Evolutionary conservation across 1,140 invertebrate species (phyloP).

Genomic region (Hydropsyche tenuis): DNA sequence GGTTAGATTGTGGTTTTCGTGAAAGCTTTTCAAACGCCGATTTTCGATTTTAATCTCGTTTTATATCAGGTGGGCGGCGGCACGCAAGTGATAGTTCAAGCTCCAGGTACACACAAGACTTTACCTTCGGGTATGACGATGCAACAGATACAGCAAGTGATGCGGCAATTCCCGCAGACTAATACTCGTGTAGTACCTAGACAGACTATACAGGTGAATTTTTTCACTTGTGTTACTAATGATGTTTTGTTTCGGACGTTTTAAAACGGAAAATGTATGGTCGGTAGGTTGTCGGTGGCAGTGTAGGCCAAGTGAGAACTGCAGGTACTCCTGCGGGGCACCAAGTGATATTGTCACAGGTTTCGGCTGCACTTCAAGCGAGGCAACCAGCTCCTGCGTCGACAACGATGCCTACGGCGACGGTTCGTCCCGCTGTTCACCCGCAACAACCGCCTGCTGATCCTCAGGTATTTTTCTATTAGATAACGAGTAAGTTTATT

Average conservation of each 20-base stretch:
- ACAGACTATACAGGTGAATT: constrained; percentile 48
- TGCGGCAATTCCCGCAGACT: constrained; percentile 66
- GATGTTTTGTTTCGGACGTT: not conserved
- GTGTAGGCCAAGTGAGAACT: constrained; percentile 39
- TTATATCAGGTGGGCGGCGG: constrained; percentile 63
- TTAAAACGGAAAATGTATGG: not conserved
- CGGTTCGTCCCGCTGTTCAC: constrained; percentile 4
- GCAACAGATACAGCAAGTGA: constrained; percentile 80
- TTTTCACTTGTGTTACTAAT: too few relatives aligned
- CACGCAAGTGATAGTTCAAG: constrained; percentile 70
- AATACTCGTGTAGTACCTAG: constrained; percentile 52
- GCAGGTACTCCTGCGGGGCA: constrained; percentile 25
- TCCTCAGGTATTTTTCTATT: constrained; percentile 17
- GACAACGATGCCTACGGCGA: constrained; percentile 1
- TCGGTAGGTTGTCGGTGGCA: constrained; percentile 51
- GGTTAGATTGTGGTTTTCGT: not conserved
- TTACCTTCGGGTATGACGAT: constrained; percentile 72
- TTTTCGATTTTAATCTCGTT: constrained; percentile 43
- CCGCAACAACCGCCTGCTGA: constrained; percentile 28
- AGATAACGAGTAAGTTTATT: not conserved
- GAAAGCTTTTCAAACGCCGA: too few relatives aligned
- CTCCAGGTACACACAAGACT: constrained; percentile 61
- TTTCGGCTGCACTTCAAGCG: constrained; percentile 52
- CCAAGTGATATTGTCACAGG: constrained; percentile 54
- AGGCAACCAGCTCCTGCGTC: constrained; percentile 29